phyloP scores from a whole-genome alignment of 2,797 vertebrate genomes.

The Trichosurus vulpecula region DNA sequence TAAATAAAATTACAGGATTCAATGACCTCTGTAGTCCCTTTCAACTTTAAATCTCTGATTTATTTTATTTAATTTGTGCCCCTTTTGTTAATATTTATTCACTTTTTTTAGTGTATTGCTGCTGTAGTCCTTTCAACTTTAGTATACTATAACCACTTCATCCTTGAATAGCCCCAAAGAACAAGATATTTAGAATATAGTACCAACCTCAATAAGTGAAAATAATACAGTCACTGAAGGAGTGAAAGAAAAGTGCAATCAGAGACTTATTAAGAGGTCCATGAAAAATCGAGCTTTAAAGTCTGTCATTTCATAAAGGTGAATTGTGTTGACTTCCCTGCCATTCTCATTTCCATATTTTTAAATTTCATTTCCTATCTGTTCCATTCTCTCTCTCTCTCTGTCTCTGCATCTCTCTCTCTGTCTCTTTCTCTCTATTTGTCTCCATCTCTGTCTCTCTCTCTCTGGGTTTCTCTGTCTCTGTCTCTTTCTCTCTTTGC shows the following conservation, averaged over 20 bases:
- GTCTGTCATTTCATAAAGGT: not conserved
- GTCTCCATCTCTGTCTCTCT: not conserved
- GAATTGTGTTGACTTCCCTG: not conserved
- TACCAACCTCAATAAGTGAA: slow-evolving; percentile 15
- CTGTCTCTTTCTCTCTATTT: not conserved
- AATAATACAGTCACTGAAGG: slow-evolving; percentile 13
- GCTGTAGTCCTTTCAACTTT: slow-evolving; percentile 13
- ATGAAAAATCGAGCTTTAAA: slow-evolving; percentile 27
- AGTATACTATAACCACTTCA: not conserved
- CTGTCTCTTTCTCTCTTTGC: not conserved
- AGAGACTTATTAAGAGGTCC: slow-evolving; percentile 13
- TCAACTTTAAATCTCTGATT: no score
- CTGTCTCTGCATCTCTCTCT: not conserved
- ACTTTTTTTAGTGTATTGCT: slow-evolving; percentile 21
- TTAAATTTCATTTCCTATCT: not conserved
- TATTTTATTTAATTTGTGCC: no score
- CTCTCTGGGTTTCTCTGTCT: not conserved
- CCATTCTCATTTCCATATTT: not conserved
- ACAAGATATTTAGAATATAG: slow-evolving; percentile 46
- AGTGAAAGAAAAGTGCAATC: slow-evolving; percentile 8
- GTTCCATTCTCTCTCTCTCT: not conserved
- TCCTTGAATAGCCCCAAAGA: not conserved
- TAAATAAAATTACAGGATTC: no score
- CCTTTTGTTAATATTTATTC: not conserved
- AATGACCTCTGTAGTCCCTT: no score